Evolutionary conservation across 2,888 invertebrate genomes (phyloP).

Genomic region (Drosophila hamatofila): DNA sequence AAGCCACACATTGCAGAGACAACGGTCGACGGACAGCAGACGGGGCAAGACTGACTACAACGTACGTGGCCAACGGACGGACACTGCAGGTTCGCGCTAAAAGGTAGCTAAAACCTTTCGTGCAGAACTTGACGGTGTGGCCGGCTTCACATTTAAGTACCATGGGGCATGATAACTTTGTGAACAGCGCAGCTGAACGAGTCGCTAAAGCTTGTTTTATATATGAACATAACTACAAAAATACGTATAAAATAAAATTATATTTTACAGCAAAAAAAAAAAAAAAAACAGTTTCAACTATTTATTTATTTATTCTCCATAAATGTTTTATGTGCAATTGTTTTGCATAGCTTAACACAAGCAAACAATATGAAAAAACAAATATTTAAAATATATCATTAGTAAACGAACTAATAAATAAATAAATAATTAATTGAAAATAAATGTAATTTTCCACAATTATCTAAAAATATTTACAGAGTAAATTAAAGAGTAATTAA

Average conservation of each 20-base stretch:
- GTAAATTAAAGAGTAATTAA: too few relatives aligned
- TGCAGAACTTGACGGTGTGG: conserved; percentile 72
- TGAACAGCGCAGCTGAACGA: neutral
- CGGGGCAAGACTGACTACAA: conserved; percentile 15
- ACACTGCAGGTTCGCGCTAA: conserved; percentile 43
- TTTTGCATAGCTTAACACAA: too few relatives aligned
- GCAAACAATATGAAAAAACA: neutral
- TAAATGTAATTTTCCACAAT: too few relatives aligned
- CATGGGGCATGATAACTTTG: conserved; percentile 30
- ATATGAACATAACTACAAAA: neutral
- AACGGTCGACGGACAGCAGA: conserved; percentile 34
- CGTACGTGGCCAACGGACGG: conserved; percentile 27
- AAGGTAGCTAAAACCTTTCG: conserved; percentile 79
- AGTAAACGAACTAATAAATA: too few relatives aligned
- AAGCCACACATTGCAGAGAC: conserved; percentile 75
- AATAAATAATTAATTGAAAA: too few relatives aligned
- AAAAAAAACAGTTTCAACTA: neutral
- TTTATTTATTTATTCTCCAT: neutral
- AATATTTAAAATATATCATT: too few relatives aligned
- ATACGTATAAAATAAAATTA: neutral
- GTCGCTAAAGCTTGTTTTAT: neutral
- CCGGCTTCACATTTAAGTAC: conserved; percentile 34
- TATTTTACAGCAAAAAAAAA: neutral
- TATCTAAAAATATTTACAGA: too few relatives aligned
- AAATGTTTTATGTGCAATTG: too few relatives aligned